Percentiles rank a stretch among this genome's conserved stretches.
Evolutionary conservation across 2,113 vertebrate species (phyloP).

Genomic region (Catagonus wagneri): DNA sequence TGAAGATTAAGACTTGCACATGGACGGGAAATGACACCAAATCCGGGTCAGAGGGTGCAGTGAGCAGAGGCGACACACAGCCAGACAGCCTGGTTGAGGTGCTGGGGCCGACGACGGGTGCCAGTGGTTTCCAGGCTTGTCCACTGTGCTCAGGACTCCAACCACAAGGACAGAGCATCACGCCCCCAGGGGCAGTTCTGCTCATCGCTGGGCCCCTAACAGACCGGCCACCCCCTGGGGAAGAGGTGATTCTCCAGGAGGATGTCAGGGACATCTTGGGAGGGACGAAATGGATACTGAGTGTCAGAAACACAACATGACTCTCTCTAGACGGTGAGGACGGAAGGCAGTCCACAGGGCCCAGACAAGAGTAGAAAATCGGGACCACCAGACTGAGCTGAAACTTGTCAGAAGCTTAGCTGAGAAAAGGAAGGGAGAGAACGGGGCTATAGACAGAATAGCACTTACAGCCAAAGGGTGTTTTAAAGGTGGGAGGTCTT

Average conservation of each 20-base stretch:
- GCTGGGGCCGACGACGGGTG: not conserved
- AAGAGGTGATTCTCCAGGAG: not conserved
- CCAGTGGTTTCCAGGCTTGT: not conserved
- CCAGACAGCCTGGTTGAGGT: not conserved
- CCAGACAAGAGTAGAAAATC: not conserved
- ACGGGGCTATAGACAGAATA: not conserved
- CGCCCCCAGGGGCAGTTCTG: not conserved
- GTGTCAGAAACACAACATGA: not conserved
- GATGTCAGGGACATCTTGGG: not conserved
- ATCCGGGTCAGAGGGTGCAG: not conserved
- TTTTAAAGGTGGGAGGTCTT: not conserved
- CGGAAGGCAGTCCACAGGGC: not conserved
- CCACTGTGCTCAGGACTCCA: not conserved
- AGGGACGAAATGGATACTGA: not conserved
- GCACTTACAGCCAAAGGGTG: not conserved
- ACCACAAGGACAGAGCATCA: not conserved
- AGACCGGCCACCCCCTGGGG: not conserved
- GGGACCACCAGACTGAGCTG: not conserved
- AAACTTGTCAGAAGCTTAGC: not conserved
- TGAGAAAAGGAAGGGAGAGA: not conserved
- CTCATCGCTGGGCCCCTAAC: not conserved
- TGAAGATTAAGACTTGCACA: not conserved
- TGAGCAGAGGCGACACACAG: not conserved
- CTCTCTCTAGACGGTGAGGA: not conserved
- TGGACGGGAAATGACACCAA: not conserved